Conservation (phyloP, 92 coral and sea anemone species). For the Anthopleura xanthogrammica region DNA sequence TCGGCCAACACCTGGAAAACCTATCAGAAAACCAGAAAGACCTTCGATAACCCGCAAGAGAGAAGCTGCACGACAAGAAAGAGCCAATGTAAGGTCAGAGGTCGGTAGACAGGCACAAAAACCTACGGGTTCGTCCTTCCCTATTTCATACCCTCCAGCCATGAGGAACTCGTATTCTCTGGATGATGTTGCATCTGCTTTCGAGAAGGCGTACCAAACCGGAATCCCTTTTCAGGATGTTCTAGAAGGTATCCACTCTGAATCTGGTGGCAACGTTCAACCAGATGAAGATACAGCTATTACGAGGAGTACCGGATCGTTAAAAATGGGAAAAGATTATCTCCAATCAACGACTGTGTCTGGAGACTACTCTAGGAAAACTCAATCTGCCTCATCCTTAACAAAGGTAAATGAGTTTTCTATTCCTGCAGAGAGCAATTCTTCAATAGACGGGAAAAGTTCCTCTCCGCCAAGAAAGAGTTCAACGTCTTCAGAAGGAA, state of each 20-base stretch:
- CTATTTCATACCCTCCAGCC: slow-evolving; percentile 56
- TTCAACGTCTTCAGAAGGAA: slow-evolving; percentile 7
- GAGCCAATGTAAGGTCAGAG: slow-evolving; percentile 14
- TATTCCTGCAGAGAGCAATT: not conserved
- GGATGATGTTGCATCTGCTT: slow-evolving; percentile 80
- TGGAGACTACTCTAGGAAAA: not conserved
- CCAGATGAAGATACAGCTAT: not conserved
- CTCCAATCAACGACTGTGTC: not conserved
- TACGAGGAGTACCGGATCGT: slow-evolving; percentile 5
- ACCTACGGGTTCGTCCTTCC: slow-evolving; percentile 10
- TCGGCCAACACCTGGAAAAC: slow-evolving; percentile 24
- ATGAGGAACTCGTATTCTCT: slow-evolving; percentile 62
- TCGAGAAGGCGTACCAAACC: slow-evolving; percentile 63
- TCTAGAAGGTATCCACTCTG: slow-evolving; percentile 51
- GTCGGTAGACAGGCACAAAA: not conserved
- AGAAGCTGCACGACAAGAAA: slow-evolving; percentile 23
- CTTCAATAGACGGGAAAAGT: not conserved
- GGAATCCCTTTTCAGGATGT: slow-evolving; percentile 62
- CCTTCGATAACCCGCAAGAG: slow-evolving; percentile 22
- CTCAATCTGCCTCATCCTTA: not conserved
- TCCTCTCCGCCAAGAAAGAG: not conserved
- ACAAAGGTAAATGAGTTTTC: not conserved
- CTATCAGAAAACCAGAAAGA: slow-evolving; percentile 19
- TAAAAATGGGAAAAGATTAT: not conserved
- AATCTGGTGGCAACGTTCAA: slow-evolving; percentile 3